A percentile compares a stretch with the other conserved stretches of the same genome.
Evolutionary conservation across 2,113 vertebrate species (phyloP).

Genomic region (Aspidoscelis tigris): DNA sequence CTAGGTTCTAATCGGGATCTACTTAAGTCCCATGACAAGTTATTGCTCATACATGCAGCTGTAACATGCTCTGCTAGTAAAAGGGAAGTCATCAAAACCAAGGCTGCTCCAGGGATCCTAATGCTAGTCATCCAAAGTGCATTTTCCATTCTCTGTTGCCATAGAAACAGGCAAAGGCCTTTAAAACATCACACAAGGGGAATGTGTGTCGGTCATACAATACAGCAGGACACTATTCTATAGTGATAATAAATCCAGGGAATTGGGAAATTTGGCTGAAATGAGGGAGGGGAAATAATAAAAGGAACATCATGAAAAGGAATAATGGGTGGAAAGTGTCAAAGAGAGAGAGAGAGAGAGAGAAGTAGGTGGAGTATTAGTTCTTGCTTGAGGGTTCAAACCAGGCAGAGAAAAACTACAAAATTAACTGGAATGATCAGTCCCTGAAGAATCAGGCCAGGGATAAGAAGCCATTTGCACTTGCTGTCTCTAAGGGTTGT

Average conservation of each 20-base stretch:
- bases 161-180: conserved; percentile 69
- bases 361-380: conserved; percentile 29
- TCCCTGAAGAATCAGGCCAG: conserved; percentile 40
- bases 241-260: conserved; percentile 70
- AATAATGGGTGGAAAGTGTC: conserved; percentile 51
- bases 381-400: not conserved
- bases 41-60: not conserved
- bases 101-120: conserved; percentile 33
- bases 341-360: conserved; percentile 39
- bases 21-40: not conserved
- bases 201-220: conserved; percentile 54
- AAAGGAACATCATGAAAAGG: conserved; percentile 56
- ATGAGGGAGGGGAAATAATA: not conserved
- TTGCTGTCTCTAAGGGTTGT: conserved; percentile 27
- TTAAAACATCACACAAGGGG: conserved; percentile 58
- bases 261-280: conserved; percentile 69
- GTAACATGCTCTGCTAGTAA: not conserved
- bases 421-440: conserved; percentile 37
- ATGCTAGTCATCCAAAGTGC: not conserved
- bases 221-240: conserved; percentile 67
- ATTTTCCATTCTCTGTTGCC: conserved; percentile 59
- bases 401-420: accelerated
- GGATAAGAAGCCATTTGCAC: conserved; percentile 46
- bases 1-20: not conserved
- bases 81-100: not conserved